Conservation (phyloP, 2,113 vertebrate species). For the Martes martes region DNA sequence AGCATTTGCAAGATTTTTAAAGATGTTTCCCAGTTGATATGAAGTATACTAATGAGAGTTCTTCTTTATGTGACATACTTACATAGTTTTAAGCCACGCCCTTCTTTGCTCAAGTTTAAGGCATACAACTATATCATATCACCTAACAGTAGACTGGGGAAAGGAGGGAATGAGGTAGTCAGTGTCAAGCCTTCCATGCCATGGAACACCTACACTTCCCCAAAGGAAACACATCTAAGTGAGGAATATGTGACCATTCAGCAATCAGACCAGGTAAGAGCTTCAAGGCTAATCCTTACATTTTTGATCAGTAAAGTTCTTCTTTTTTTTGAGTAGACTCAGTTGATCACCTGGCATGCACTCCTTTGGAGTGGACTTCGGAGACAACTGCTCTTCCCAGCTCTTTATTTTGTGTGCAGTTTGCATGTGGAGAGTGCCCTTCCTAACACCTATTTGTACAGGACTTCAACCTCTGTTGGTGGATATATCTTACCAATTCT, state of each 20-base stretch:
- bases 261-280: neutral
- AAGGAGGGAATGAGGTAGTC: neutral
- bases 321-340: neutral
- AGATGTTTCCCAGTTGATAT: conserved; percentile 38
- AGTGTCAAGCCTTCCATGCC: neutral
- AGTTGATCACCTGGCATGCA: neutral
- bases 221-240: neutral
- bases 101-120: neutral
- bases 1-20: conserved; percentile 18
- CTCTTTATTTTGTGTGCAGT: neutral
- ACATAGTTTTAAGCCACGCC: conserved; percentile 15
- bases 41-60: neutral
- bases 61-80: conserved; percentile 17
- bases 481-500: neutral
- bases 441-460: neutral
- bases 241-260: neutral
- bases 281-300: neutral
- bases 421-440: neutral
- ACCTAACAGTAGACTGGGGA: neutral
- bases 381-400: neutral
- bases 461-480: neutral
- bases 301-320: neutral
- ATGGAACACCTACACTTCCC: neutral
- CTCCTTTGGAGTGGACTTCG: neutral
- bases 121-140: neutral